Evolutionary conservation across 2,113 vertebrate genomes (phyloP), one percentile per base, ranked within the genome.

Genomic region (Rhinichthys klamathensis): DNA sequence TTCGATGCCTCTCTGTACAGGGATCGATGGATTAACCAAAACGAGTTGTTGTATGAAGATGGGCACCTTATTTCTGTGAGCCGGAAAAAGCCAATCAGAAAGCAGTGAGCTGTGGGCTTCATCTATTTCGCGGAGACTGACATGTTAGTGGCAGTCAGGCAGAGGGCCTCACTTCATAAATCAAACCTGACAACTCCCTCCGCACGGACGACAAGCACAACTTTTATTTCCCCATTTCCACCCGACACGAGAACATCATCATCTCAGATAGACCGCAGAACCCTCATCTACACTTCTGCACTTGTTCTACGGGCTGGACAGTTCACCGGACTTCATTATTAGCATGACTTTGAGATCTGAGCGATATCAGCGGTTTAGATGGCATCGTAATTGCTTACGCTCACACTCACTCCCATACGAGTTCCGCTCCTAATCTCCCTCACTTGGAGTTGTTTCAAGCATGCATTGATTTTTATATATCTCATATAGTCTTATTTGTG

Each of bases 171-270:
- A 94, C 92, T 94, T 93, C 93, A 95, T 96, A 95, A 96, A 95
- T 96, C 95, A 96, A 95, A 95, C 91, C 89, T 94, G 95, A 95
- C 96, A 96, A 91, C 90, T 51, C 35, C 89, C 85, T 93, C 93
- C 91, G 89, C 93, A 93, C 86, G 90, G 92, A 93, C 93, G 92
- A 89, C 90, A 91, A 88, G 95, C 94, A 93, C 63, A 63, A 79
- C 91, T 93, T 93, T 92, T 93, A 91, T 93, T 93, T 82, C 79
- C 84, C 35, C 41, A 72, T 67, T 67, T 54, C 75, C 60, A 23
- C 56, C 49, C 13, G 7, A 65, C 80, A 70, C 63, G 7, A 41
- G 54, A 35, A 49, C 81, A 35, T 38, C 65, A 82, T 67, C 61
- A 82, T 70, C 67, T 32, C 81, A 46, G 60, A 73, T 30, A 41